phyloP scores from a whole-genome alignment of 2,797 vertebrate genomes.

The Hypotaenidia okinawae region DNA sequence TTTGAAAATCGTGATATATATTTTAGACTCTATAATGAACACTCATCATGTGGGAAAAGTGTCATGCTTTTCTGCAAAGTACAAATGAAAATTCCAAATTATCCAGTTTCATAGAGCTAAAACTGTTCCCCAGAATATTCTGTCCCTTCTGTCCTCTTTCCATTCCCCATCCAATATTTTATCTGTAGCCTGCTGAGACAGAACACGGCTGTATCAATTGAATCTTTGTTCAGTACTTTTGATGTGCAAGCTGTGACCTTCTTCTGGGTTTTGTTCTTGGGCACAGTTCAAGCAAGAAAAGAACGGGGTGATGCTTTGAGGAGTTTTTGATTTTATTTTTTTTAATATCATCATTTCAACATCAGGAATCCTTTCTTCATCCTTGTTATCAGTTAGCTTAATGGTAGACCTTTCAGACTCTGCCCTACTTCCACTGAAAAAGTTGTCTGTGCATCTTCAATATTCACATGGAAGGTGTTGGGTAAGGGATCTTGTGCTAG shows the following conservation, averaged over 20 bases:
- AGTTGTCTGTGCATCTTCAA: not conserved
- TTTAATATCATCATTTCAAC: not conserved
- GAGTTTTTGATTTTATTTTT: not conserved
- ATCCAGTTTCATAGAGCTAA: not conserved
- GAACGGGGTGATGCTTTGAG: not conserved
- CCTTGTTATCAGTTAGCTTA: not conserved
- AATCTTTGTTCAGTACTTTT: not conserved
- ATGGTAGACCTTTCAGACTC: not conserved
- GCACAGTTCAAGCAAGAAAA: constrained; percentile 17
- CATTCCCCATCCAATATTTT: not conserved
- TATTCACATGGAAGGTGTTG: not conserved
- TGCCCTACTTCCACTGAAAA: not conserved
- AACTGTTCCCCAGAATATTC: not conserved
- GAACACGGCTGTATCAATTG: not conserved
- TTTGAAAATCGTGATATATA: not conserved
- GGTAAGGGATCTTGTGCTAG: not conserved
- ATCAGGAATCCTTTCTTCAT: not conserved
- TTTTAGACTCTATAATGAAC: not conserved
- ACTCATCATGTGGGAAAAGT: not conserved
- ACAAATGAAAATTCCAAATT: not conserved
- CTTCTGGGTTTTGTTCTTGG: constrained; percentile 33
- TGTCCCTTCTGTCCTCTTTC: not conserved
- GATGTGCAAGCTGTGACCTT: constrained; percentile 21
- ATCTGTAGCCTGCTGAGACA: not conserved
- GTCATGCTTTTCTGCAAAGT: not conserved